These are phyloP conservation scores for Propithecus deckenii DNA, from an alignment of 2,797 vertebrate species.

Conservation along the genomic window DNA sequence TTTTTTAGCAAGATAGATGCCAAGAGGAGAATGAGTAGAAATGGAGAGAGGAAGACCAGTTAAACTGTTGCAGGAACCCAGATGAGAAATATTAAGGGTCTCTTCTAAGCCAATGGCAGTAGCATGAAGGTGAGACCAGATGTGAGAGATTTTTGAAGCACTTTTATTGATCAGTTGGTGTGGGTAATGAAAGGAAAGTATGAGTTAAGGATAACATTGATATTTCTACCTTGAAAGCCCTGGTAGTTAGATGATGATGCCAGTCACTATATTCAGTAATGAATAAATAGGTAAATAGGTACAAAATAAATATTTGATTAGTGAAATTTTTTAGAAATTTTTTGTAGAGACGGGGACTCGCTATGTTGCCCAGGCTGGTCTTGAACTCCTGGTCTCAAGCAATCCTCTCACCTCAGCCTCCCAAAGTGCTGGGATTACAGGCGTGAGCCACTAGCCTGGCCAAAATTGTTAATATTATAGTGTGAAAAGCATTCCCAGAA, in stretches of 20 bases:
- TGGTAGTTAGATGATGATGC: not conserved
- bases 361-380: too few species aligned
- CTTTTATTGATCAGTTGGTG: not conserved
- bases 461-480: not conserved
- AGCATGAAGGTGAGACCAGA: not conserved
- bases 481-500: not conserved
- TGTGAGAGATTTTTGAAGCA: not conserved
- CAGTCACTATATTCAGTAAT: not conserved
- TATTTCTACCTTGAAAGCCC: not conserved
- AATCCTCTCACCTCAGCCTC: too few species aligned
- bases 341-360: too few species aligned
- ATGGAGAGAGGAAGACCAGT: not conserved
- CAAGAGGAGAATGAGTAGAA: not conserved
- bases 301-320: not conserved
- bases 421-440: too few species aligned
- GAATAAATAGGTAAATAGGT: not conserved
- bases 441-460: too few species aligned
- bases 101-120: not conserved
- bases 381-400: too few species aligned
- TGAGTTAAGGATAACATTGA: not conserved
- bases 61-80: not conserved
- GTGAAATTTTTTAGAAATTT: not conserved
- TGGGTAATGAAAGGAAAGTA: not conserved
- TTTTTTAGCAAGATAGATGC: not conserved
- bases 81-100: not conserved